Evolutionary conservation across 1,140 invertebrate species (phyloP), one percentile per base, ranked within the genome.

Genomic region (Drosophila willistoni): DNA sequence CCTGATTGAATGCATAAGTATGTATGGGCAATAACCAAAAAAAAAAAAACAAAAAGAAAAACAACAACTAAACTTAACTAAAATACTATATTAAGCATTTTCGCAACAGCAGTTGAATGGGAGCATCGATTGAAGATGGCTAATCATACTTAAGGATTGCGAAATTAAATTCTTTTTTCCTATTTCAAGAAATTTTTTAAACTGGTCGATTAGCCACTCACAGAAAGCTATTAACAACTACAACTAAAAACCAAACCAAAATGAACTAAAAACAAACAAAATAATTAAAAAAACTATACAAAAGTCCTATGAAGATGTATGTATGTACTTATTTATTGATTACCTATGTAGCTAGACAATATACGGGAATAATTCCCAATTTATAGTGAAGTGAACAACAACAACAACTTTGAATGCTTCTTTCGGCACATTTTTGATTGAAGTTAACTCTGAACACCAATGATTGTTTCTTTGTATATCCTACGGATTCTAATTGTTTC

Each of bases 311-410:
- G 41, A 71, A 76, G 64, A 79, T 65, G 14, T 47, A 47, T 47
- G 14, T 47, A 51, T 51, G 44, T 51, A 51, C 9, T 51, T 22
- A 51, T 7, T 76, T 36, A 69, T 67, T 59, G 77, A 72, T 76
- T 75, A 80, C 71, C 75, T 74, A 90, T 62, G 77, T 90, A 86
- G 82, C 87, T 90, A 90, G 86, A 90, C 86, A 90, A 90, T 90
- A 90, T 90, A 34, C 66, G 87, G 86, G 86, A 90, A 90, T 59
- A 72, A 77, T 90, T 90, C 86, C 86, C 82, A 81, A 71, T 75
- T 54, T 33, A 66, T 9, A 47, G 6, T 17, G 14, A 47, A 47
- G 44, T 57, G 61, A 72, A 71, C 55, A 72, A 71, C 55, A 63
- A 57, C 19, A n/a, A n/a, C n/a, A n/a, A n/a, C n/a, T n/a, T n/a